Evolutionary conservation across 2,888 invertebrate genomes (phyloP), one percentile per base, ranked within the genome.

Genomic region (Eupeodes luniger): DNA sequence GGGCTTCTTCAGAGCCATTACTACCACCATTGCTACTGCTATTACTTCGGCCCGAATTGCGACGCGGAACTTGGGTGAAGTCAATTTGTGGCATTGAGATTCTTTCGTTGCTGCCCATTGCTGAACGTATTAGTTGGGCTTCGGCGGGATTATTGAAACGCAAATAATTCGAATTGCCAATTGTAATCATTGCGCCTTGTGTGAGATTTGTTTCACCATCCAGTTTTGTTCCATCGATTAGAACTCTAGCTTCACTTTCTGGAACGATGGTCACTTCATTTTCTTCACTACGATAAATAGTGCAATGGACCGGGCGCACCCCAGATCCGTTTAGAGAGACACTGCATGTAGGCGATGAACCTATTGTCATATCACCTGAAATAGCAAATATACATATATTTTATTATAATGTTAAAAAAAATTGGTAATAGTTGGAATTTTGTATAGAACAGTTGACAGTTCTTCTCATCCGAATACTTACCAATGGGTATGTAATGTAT

Each of bases 111-210:
- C 93, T 93, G 79, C 93, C 94, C 89, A 98, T 94, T 6, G 97
- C 96, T 0, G 97, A 96, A 93, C 97, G 97, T 95, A 98, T 96
- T 91, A 97, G 95, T 93, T 96, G 96, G 5, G 98, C 98, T 92
- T 98, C 98, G 75, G 97, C 97, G 0, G 98, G 98, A 93, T 98
- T 97, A 94, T 98, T 98, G 94, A 98, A 98, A 59, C 98, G 96
- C 93, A 98, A 96, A 94, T 97, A 98, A 94, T 97, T 98, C 74
- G 98, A 97, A 70, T 98, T 95, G 44, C 98, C 98, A 90, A 98
- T 96, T 74, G 97, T 98, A 89, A 98, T 94, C 97, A 98, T 98
- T 92, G 97, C 97, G 91, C 98, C 98, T 95, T 98, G 98, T 12
- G 96, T 96, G 64, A 98, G 94, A 90, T 97, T 94, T 5, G 96